Evolutionary conservation across 2,797 vertebrate genomes (phyloP).

Genomic region (Botia kubotai): DNA sequence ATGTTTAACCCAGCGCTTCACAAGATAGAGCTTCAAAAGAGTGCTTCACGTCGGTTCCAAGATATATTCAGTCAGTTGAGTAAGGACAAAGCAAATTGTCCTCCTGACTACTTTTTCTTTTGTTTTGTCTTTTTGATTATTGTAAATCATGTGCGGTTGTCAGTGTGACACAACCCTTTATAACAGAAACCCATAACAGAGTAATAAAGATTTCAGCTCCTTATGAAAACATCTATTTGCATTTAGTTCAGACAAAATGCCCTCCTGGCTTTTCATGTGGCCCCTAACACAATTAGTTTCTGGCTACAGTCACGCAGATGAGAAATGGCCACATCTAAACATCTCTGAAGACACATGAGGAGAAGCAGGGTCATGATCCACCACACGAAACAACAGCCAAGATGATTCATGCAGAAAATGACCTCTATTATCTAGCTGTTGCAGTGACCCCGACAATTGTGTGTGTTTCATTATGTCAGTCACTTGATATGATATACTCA

Average conservation of each 20-base stretch:
- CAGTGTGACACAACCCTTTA: slow-evolving; percentile 5
- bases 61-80: slow-evolving; percentile 27
- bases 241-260: slow-evolving; percentile 50
- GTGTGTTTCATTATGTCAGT: slow-evolving; percentile 40
- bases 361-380: slow-evolving; percentile 33
- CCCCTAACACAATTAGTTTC: slow-evolving; percentile 49
- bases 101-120: slow-evolving; percentile 10
- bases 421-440: slow-evolving; percentile 33
- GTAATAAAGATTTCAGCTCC: slow-evolving; percentile 32
- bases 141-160: slow-evolving; percentile 16
- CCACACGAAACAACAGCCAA: slow-evolving; percentile 8
- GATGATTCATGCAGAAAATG: slow-evolving; percentile 33
- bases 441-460: slow-evolving; percentile 30
- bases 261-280: slow-evolving; percentile 46
- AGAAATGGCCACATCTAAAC: slow-evolving; percentile 32
- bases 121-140: slow-evolving; percentile 4
- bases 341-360: slow-evolving; percentile 30
- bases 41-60: neutral
- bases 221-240: slow-evolving; percentile 56
- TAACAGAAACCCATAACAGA: slow-evolving; percentile 22
- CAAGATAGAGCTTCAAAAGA: no score
- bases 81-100: slow-evolving; percentile 8
- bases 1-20: neutral
- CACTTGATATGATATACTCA: slow-evolving; percentile 42
- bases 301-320: slow-evolving; percentile 20